These are phyloP conservation scores for Callocephalon fimbriatum DNA, from an alignment of 2,113 vertebrate species.

Conservation along the genomic window DNA sequence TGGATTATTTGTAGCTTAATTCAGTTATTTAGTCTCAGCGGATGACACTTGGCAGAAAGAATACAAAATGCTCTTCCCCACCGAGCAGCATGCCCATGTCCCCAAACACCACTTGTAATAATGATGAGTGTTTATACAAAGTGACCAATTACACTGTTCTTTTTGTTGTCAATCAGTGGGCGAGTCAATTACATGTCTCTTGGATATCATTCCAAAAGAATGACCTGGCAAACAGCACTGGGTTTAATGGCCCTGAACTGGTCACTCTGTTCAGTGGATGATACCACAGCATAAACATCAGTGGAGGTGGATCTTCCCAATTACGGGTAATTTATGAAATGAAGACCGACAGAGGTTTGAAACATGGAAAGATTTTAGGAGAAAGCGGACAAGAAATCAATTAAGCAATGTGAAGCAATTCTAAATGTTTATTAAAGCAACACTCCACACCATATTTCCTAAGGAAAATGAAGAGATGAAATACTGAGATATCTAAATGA, in stretches of 20 bases:
- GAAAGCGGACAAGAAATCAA: not conserved
- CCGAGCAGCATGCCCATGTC: not conserved
- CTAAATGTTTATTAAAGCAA: not conserved
- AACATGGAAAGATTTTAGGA: not conserved
- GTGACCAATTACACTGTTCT: conserved; percentile 28
- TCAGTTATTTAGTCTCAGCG: no score
- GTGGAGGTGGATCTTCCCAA: not conserved
- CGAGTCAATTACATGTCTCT: conserved; percentile 35
- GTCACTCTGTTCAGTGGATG: conserved; percentile 15
- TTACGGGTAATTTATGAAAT: conserved; percentile 8
- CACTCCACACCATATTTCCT: not conserved
- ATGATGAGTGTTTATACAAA: conserved; percentile 25
- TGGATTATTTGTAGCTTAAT: no score
- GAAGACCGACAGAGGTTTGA: not conserved
- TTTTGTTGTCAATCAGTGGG: conserved; percentile 54
- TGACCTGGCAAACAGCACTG: not conserved
- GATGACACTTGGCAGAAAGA: not conserved
- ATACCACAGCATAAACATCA: not conserved
- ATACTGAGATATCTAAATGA: not conserved
- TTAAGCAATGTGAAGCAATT: not conserved
- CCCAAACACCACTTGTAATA: not conserved
- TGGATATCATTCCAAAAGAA: conserved; percentile 27
- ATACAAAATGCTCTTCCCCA: not conserved
- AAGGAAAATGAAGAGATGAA: not conserved
- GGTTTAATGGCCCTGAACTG: conserved; percentile 36